Percentiles rank a stretch among this genome's conserved stretches.
Conservation (phyloP, 2,113 vertebrate species). For the Phoenicopterus ruber region DNA sequence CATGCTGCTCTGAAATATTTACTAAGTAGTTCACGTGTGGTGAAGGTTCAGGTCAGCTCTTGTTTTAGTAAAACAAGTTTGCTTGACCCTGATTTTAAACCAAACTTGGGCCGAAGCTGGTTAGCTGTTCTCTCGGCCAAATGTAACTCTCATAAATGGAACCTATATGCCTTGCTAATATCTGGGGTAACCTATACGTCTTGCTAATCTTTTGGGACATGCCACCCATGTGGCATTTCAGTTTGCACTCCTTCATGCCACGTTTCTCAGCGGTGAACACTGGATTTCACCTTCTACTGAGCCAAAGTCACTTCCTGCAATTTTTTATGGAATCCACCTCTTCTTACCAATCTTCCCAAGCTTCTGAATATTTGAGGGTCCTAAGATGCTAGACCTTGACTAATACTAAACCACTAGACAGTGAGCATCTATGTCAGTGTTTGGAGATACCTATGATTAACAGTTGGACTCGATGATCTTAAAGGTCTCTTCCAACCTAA, state of each 20-base stretch:
- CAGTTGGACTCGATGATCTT: no score
- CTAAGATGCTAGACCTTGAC: not conserved
- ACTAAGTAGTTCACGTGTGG: slow-evolving; percentile 21
- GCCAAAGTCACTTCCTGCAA: not conserved
- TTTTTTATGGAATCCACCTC: not conserved
- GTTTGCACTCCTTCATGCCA: not conserved
- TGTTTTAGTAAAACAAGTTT: not conserved
- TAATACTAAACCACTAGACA: not conserved
- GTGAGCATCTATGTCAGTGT: not conserved
- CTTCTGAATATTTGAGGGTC: not conserved
- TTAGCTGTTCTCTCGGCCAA: not conserved
- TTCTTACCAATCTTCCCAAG: not conserved
- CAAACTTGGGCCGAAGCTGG: not conserved
- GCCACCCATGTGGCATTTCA: not conserved
- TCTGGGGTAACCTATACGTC: not conserved
- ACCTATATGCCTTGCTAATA: not conserved
- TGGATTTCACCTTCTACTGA: not conserved
- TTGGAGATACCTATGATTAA: not conserved
- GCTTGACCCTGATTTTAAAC: not conserved
- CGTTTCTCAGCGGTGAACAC: not conserved
- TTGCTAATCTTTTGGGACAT: not conserved
- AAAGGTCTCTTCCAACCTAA: no score
- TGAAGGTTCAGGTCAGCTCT: slow-evolving; percentile 53
- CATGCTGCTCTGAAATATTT: slow-evolving; percentile 43
- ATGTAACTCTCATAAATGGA: not conserved